A percentile compares a stretch with the other conserved stretches of the same genome.
These are phyloP conservation scores for Lithophane semibrunnea DNA, from an alignment of 2,888 invertebrate species.

Conservation along the genomic window DNA sequence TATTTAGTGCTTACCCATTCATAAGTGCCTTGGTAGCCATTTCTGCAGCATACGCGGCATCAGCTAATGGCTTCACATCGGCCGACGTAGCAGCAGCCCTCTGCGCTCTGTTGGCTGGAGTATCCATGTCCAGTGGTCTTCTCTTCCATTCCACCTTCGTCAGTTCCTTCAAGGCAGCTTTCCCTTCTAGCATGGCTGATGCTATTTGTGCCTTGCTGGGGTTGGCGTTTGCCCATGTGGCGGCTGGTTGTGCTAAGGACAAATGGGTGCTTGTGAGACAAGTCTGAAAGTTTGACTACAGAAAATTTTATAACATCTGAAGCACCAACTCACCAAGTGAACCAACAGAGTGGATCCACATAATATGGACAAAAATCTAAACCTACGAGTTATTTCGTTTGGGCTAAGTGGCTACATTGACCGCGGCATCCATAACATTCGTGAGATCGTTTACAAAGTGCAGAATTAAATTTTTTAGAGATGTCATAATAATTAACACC, in stretches of 20 bases:
- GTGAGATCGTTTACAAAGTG: not conserved
- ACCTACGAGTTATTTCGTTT: too few relatives aligned
- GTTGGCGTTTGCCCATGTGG: slow-evolving; percentile 72
- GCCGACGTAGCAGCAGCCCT: slow-evolving; percentile 92
- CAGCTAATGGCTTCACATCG: slow-evolving; percentile 91
- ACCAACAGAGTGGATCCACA: not conserved
- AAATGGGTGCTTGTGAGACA: not conserved
- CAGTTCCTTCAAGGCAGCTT: slow-evolving; percentile 89
- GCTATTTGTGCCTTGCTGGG: slow-evolving; percentile 82
- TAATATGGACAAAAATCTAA: not conserved
- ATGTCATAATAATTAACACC: not conserved
- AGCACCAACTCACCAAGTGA: not conserved
- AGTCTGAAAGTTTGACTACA: not conserved
- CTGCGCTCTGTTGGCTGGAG: slow-evolving; percentile 93
- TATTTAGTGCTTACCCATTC: slow-evolving; percentile 81
- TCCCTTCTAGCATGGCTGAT: slow-evolving; percentile 90
- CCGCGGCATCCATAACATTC: not conserved
- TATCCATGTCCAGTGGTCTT: slow-evolving; percentile 86
- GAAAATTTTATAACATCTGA: not conserved
- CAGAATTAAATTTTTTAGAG: not conserved
- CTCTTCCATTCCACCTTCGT: slow-evolving; percentile 88
- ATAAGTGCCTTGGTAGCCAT: slow-evolving; percentile 92
- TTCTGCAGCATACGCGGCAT: slow-evolving; percentile 92
- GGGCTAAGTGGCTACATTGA: not conserved
- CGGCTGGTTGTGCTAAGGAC: slow-evolving; percentile 72